Base-by-base conservation (phyloP, 2,888 invertebrate species). In the Phalangium opilio region DNA sequence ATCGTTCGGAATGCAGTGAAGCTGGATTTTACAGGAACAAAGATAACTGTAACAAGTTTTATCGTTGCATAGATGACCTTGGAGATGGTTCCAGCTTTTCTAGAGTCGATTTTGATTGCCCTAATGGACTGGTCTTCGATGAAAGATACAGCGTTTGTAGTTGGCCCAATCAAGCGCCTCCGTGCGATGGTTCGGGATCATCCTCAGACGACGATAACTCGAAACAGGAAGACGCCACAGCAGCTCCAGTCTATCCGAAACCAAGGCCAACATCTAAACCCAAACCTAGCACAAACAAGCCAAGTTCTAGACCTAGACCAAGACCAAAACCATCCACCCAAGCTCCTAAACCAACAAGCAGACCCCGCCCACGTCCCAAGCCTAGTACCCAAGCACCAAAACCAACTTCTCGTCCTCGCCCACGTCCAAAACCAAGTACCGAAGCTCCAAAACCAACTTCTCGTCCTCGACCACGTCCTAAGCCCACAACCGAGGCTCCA, bases 21-120 rank as follows among this genome's bases (percentile, higher is more conserved):
- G 55, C 54, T 44, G 57, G 57, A 10, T 55, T 57, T 27, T 57
- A 55, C 45, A 49, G 57, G 44, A 44, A 57, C 47, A 54, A 54
- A 18, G 45, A 54, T 8, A 52, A 57, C 44, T 57, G 57, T 45
- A 53, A 44, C 19, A 52, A 51, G 39, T 58, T 58, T 44, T 58
- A 52, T 40, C 50, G 57, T 4, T 58, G 57, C 41, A 54, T 57
- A 2, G 49, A 52, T 41, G 48, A 50, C 41, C 44, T 43, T 15
- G 54, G 53, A 17, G 48, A 48, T 2, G 53, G 51, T 8, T 44
- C 49, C 32, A 50, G 49, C n/a, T 50, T 50, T 12, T 46, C 44
- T 8, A 41, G 51, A n/a, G 55, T 50, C 38, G 50, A 53, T 35
- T 57, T 57, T 32, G 48, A 50, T 20, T 57, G 57, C 40, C 54